Evolutionary conservation across 1,140 invertebrate species (phyloP).

Genomic region (Manduca sexta): DNA sequence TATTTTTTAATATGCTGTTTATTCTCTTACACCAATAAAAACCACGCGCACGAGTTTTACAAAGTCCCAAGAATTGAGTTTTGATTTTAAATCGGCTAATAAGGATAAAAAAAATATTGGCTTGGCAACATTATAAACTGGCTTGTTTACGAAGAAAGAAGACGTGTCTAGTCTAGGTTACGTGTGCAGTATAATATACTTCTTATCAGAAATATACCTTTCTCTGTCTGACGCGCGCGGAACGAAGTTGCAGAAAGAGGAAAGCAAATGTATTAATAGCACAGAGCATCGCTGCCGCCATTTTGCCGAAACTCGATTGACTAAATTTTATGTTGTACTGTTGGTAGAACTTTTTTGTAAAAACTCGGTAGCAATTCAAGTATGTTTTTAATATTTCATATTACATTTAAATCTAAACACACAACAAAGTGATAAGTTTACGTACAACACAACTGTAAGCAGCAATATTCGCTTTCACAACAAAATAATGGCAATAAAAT

Average conservation of each 20-base stretch:
- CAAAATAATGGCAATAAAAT: conserved; percentile 23
- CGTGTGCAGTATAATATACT: conserved; percentile 61
- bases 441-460: background rate
- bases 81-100: background rate
- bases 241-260: conserved; percentile 25
- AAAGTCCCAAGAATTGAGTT: no score
- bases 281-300: conserved; percentile 57
- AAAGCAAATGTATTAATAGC: conserved; percentile 61
- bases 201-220: conserved; percentile 46
- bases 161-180: conserved; percentile 70
- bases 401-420: background rate
- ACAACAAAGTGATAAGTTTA: background rate
- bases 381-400: background rate
- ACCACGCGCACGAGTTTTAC: no score
- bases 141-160: conserved; percentile 68
- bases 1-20: no score
- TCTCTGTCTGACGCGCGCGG: conserved; percentile 38
- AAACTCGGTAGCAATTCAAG: background rate
- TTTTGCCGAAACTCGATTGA: conserved; percentile 59
- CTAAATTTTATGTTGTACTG: conserved; percentile 42
- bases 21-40: no score
- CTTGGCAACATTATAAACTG: conserved; percentile 42
- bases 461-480: conserved; percentile 13
- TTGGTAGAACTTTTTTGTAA: conserved; percentile 5
- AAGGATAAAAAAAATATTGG: conserved; percentile 1